Conservation (phyloP, 2,888 invertebrate genomes). For the Heliconius ethilla region DNA sequence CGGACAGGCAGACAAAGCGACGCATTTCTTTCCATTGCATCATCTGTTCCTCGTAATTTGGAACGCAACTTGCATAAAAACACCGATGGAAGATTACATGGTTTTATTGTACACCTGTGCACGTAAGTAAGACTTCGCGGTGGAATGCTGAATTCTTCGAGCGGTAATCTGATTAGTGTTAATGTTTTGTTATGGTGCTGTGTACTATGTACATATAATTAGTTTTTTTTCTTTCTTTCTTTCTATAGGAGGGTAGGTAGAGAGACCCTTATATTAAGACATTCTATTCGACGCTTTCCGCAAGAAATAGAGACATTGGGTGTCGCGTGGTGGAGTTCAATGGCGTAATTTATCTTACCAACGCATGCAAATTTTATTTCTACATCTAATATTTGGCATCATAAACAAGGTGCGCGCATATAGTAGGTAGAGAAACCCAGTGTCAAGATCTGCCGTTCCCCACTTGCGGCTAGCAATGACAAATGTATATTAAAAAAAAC, state of each 20-base stretch:
- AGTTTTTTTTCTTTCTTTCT: not conserved
- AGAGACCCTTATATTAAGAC: not conserved
- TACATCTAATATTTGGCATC: too few species aligned
- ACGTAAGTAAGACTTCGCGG: constrained; percentile 30
- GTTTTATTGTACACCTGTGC: constrained; percentile 34
- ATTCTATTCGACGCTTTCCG: not conserved
- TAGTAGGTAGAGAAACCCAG: too few species aligned
- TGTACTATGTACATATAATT: not conserved
- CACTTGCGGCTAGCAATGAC: too few species aligned
- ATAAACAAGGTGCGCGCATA: too few species aligned
- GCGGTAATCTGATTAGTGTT: constrained; percentile 28
- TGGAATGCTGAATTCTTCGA: constrained; percentile 34
- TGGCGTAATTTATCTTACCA: too few species aligned
- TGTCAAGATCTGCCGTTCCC: too few species aligned
- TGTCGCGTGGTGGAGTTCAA: too few species aligned
- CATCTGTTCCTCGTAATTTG: constrained; percentile 47
- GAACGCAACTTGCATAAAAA: constrained; percentile 46
- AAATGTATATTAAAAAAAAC: too few species aligned
- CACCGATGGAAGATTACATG: constrained; percentile 26
- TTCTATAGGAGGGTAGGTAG: not conserved
- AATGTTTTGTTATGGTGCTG: constrained; percentile 8
- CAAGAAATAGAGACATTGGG: not conserved
- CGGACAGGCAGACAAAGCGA: constrained; percentile 48
- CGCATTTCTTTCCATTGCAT: constrained; percentile 48
- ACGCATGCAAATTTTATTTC: too few species aligned